Evolutionary conservation across 2,888 invertebrate genomes (phyloP).

Genomic region (Parnassius apollo): DNA sequence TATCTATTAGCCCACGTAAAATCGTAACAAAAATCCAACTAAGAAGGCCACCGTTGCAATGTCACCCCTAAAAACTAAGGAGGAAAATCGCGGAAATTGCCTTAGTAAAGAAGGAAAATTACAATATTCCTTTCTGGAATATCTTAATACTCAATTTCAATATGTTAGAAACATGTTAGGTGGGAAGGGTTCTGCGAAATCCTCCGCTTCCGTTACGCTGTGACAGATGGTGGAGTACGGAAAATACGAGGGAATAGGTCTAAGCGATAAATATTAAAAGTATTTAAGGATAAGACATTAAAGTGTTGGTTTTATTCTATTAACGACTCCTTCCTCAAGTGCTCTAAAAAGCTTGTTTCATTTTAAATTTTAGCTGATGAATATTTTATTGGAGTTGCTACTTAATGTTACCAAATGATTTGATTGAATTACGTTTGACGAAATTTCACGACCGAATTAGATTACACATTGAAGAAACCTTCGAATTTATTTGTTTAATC

Average conservation of each 20-base stretch:
- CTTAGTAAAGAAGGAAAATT: constrained; percentile 27
- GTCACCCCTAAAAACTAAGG: neutral
- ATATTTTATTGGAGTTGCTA: neutral
- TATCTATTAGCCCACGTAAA: too few relatives aligned
- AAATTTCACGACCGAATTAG: too few relatives aligned
- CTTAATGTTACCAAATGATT: too few relatives aligned
- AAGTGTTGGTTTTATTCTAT: neutral
- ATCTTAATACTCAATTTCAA: constrained; percentile 49
- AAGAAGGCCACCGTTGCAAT: too few relatives aligned
- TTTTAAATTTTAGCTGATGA: constrained; percentile 2
- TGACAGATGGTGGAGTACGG: constrained; percentile 31
- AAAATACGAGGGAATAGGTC: constrained; percentile 8
- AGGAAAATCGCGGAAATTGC: neutral
- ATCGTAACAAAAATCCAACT: too few relatives aligned
- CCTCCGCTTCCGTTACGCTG: constrained; percentile 38
- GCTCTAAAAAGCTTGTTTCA: neutral
- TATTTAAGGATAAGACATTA: neutral
- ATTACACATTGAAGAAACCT: too few relatives aligned
- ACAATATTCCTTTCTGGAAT: constrained; percentile 34
- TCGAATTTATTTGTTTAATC: too few relatives aligned
- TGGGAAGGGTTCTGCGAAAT: constrained; percentile 49
- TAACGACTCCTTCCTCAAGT: neutral
- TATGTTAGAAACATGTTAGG: constrained; percentile 58
- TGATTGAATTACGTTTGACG: too few relatives aligned
- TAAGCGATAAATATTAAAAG: constrained; percentile 19